Base-by-base conservation (phyloP, 2,113 vertebrate species). In the Hyaena hyaena region DNA sequence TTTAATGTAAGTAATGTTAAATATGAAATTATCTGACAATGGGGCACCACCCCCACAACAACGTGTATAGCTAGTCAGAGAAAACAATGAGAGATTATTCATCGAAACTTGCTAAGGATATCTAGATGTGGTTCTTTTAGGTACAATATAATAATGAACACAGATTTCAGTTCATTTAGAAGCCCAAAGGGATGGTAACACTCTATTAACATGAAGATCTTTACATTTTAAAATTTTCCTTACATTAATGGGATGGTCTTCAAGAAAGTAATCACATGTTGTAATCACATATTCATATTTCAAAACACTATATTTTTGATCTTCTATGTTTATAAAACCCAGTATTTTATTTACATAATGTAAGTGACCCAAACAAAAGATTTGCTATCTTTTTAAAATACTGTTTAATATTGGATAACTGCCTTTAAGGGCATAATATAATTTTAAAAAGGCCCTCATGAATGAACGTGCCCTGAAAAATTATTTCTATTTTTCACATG, bases 1-100 rank as follows among this genome's bases (percentile, higher is more conserved):
- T 86, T 53, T 28, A 88, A 93, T 53, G 43, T 73, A 85, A 94
- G 71, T 16, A 88, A 53, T 71, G 11, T 76, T 90, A 96, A 77
- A 68, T 45, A 79, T 63, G 1, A 93, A 97, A 74, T 21, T 24
- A 63, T 8, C 31, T 85, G 19, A 7, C 1, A 81, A 55, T 26
- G 7, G 7, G n/a, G 55, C 43, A 96, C 28, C 68, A 33, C 50
- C 88, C 16, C 16, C 43, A 11, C n/a, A 90, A 14, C 3, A 94
- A 66, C 53, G 76, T 88, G 39, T 66, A 76, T 45, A 93, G 11
- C 12, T 65, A 69, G 26, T 19, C 8, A 63, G 14, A 88, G 61
- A 31, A 84, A 88, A 93, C 83, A 7, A 8, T 39, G 4, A 31
- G 31, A 48, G 77, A 9, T 50, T 58, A 76, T 35, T 71, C 68